Percentiles rank a stretch among this genome's conserved stretches.
Conservation (phyloP, 2,797 vertebrate genomes). For the Chromis chromis region DNA sequence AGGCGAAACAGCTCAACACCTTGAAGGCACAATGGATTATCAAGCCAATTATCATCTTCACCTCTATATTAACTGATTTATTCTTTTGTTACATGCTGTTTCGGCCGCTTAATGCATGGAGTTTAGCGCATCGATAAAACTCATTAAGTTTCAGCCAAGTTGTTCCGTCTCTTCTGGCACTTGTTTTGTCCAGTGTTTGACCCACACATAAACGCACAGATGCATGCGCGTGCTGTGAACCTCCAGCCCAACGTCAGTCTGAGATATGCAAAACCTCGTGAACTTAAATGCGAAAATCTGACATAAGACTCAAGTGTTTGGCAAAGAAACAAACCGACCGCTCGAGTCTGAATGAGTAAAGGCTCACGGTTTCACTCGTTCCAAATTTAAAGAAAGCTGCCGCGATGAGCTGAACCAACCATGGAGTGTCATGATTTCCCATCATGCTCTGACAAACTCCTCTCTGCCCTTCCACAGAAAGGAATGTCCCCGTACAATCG, state of each 20-base stretch:
- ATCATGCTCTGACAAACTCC: constrained; percentile 57
- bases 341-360: constrained; percentile 47
- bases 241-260: constrained; percentile 7
- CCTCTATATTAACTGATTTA: constrained; percentile 31
- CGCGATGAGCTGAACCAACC: constrained; percentile 51
- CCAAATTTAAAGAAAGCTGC: constrained; percentile 72
- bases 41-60: constrained; percentile 63
- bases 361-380: constrained; percentile 43
- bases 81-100: constrained; percentile 39
- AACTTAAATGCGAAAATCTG: constrained; percentile 31
- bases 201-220: constrained; percentile 31
- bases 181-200: constrained; percentile 11
- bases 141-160: not conserved
- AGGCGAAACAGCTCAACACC: constrained; percentile 75
- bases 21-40: constrained; percentile 74
- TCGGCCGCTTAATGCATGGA: constrained; percentile 4
- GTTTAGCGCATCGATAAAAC: constrained; percentile 15
- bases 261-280: constrained; percentile 8
- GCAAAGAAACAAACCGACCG: constrained; percentile 62
- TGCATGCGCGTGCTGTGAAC: constrained; percentile 21
- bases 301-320: constrained; percentile 72
- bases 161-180: constrained; percentile 6
- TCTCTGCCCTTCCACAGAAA: constrained; percentile 48
- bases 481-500: constrained; percentile 75
- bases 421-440: constrained; percentile 54